These are phyloP conservation scores for Malurus cyaneus DNA, from an alignment of 2,113 vertebrate species.

Conservation along the genomic window DNA sequence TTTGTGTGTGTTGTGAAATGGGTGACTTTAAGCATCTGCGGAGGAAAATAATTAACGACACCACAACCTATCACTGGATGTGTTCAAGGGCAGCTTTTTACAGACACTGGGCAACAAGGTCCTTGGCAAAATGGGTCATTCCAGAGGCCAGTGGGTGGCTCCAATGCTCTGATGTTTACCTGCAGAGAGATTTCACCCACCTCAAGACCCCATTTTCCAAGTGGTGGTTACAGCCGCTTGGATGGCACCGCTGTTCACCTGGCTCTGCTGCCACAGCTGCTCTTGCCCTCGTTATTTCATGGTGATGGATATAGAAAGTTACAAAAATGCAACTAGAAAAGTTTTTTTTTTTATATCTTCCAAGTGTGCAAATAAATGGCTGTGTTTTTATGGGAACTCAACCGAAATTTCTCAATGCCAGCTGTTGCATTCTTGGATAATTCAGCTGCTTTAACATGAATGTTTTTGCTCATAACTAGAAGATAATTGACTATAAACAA, in stretches of 20 bases:
- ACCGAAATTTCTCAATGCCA: not conserved
- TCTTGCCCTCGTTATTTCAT: not conserved
- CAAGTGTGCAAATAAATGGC: not conserved
- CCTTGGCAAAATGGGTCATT: not conserved
- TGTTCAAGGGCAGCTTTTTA: conserved; percentile 23
- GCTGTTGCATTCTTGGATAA: not conserved
- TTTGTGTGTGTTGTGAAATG: not conserved
- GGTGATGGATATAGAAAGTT: not conserved
- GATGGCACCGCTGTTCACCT: not conserved
- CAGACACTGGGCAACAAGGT: conserved; percentile 58
- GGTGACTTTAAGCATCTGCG: not conserved
- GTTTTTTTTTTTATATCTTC: not conserved
- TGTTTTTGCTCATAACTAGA: conserved; percentile 36
- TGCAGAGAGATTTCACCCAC: not conserved
- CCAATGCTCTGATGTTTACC: not conserved
- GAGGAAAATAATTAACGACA: not conserved
- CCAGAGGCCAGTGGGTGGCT: not conserved
- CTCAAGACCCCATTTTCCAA: not conserved
- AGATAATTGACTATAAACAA: conserved; percentile 54
- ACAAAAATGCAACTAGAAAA: not conserved
- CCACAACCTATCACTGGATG: not conserved
- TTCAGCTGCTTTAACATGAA: conserved; percentile 11
- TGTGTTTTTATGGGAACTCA: conserved; percentile 11
- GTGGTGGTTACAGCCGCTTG: not conserved
- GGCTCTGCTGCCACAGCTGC: not conserved